A percentile compares a stretch with the other conserved stretches of the same genome.
phyloP scores from a whole-genome alignment of 2,113 vertebrate genomes.

The Mastomys coucha region DNA sequence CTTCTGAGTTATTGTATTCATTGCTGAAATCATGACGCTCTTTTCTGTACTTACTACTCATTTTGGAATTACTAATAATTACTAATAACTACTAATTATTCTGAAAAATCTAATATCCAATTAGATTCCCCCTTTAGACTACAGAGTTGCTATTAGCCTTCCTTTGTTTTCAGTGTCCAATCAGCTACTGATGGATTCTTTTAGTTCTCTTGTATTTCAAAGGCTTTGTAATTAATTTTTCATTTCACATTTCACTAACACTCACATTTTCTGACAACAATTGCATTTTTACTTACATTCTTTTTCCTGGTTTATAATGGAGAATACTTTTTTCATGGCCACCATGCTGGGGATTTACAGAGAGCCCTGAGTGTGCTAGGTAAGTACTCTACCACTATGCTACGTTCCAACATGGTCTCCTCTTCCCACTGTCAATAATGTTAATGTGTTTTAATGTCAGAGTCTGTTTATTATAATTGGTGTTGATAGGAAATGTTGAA shows the following conservation, averaged over 20 bases:
- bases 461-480: conserved; percentile 3
- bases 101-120: not conserved
- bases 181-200: not conserved
- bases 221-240: not conserved
- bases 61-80: not conserved
- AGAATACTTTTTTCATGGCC: not conserved
- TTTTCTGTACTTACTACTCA: not conserved
- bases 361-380: not conserved
- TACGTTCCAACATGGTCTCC: too few relatives aligned
- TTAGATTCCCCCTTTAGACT: not conserved
- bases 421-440: not conserved
- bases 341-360: not conserved
- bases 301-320: not conserved
- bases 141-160: not conserved
- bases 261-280: not conserved
- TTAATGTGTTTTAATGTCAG: not conserved
- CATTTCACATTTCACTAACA: not conserved
- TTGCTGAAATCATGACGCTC: conserved; percentile 4
- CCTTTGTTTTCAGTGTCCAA: not conserved
- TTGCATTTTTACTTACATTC: conserved; percentile 38
- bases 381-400: not conserved
- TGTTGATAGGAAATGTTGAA: conserved; percentile 32
- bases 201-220: conserved; percentile 16
- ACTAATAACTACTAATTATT: not conserved
- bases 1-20: conserved; percentile 24